Evolutionary conservation across 2,888 invertebrate species (phyloP), one percentile per base, ranked within the genome.

Genomic region (Drepana falcataria): DNA sequence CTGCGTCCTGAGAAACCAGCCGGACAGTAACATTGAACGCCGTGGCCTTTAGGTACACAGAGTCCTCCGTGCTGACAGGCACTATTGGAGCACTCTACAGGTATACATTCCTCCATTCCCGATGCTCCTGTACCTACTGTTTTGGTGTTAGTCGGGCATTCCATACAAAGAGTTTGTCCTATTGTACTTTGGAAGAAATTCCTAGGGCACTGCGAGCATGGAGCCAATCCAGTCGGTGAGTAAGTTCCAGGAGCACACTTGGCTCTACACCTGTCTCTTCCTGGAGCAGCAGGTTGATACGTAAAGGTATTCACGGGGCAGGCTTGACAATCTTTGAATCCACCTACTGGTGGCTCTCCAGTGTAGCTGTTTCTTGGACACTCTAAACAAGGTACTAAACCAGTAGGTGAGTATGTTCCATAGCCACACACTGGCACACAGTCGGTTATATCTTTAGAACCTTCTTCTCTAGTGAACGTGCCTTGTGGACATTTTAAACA

Each of bases 341-440:
- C 98, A 54, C 96, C 96, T 1, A 95, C 93, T 7, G 98, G 97
- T 58, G 98, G 97, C 81, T 96, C 95, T 1, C 94, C 94, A 1
- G 96, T 96, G 83, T 95, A 98, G 60, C 97, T 97, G 75, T 98
- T 97, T 65, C 97, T 93, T 2, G 98, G 97, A 85, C 99, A 99
- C 81, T 98, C 97, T 58, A 97, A 91, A 77, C 99, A 99, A 34
- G 98, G 97, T 3, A 97, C 97, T 67, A 98, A 92, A 49, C 98
- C 98, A 21, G 97, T 98, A 49, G 97, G 97, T 1, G 98, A 98
- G 82, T 97, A 98, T 35, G 98, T 98, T 57, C 99, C 99, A 75
- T 95, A 98, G 34, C 98, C 98, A 76, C 98, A 99, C 7, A 98
- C 98, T 1, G 98, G 98, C 53, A 98, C 93, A 75, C 98, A 98